phyloP scores from a whole-genome alignment of 2,888 invertebrate genomes.

The Xanthostigma xanthostigma region DNA sequence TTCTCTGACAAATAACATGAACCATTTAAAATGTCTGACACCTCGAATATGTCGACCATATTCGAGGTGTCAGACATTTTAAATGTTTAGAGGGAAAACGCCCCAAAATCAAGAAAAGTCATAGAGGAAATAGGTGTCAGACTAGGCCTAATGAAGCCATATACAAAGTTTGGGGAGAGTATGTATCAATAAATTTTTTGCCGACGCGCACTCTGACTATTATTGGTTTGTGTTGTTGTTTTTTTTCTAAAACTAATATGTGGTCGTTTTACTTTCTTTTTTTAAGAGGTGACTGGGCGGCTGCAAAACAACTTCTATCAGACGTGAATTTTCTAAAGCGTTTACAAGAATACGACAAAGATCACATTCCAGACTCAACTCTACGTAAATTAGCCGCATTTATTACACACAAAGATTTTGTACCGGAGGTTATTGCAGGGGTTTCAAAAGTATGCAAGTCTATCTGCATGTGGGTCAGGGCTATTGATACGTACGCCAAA shows the following conservation, averaged over 20 bases:
- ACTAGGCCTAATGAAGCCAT: too few species aligned
- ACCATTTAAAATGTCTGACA: too few species aligned
- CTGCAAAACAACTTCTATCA: slow-evolving; percentile 64
- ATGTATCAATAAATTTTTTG: too few species aligned
- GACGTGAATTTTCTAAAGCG: slow-evolving; percentile 73
- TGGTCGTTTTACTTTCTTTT: slow-evolving; percentile 6
- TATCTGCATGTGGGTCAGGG: slow-evolving; percentile 85
- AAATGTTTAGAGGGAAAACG: too few species aligned
- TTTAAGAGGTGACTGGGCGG: slow-evolving; percentile 69
- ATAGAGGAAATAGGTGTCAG: too few species aligned
- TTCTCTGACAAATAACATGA: too few species aligned
- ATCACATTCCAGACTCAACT: slow-evolving; percentile 62
- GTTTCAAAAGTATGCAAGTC: slow-evolving; percentile 80
- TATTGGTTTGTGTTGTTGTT: slow-evolving; percentile 1
- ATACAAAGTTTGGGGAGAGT: too few species aligned
- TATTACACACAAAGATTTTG: slow-evolving; percentile 72
- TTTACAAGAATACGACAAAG: slow-evolving; percentile 73
- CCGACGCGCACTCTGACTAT: too few species aligned
- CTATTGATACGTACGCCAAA: slow-evolving; percentile 78
- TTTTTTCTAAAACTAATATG: too few species aligned
- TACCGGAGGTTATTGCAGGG: slow-evolving; percentile 68
- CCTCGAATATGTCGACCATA: too few species aligned
- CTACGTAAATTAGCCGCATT: slow-evolving; percentile 70
- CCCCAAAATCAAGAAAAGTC: too few species aligned
- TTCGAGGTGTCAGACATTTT: too few species aligned